Conservation (phyloP, 1,140 invertebrate genomes). For the Drosophila murphyi region DNA sequence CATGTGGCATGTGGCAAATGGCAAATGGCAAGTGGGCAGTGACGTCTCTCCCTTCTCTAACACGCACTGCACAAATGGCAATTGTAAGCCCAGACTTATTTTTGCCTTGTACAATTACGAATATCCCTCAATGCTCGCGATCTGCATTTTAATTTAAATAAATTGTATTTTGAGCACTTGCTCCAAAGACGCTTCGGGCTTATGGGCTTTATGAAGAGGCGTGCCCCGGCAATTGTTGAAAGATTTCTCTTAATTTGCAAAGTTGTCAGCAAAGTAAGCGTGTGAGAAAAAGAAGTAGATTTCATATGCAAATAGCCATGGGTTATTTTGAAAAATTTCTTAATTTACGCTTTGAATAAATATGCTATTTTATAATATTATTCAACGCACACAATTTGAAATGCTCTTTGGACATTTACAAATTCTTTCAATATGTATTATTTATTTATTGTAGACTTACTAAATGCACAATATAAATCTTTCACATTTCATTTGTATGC, state of each 20-base stretch:
- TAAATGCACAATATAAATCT: too few relatives aligned
- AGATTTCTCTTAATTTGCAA: constrained; percentile 65
- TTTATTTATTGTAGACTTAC: too few relatives aligned
- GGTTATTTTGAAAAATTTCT: neutral
- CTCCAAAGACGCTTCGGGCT: constrained; percentile 3
- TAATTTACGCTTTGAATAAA: too few relatives aligned
- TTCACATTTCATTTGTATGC: too few relatives aligned
- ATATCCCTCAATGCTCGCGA: constrained; percentile 25
- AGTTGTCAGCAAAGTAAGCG: constrained; percentile 35
- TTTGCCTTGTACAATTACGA: too few relatives aligned
- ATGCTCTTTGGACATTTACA: too few relatives aligned
- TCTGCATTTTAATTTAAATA: constrained; percentile 80
- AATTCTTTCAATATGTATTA: too few relatives aligned
- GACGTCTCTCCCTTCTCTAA: constrained; percentile 30
- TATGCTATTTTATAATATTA: too few relatives aligned
- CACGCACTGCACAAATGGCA: constrained; percentile 26
- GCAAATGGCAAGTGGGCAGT: constrained; percentile 41
- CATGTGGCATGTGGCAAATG: constrained; percentile 29
- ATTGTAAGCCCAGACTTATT: constrained; percentile 14
- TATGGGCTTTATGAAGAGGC: constrained; percentile 50
- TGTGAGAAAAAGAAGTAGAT: neutral
- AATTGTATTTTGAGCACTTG: constrained; percentile 44
- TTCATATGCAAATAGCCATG: neutral
- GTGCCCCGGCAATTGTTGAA: constrained; percentile 40
- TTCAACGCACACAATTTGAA: too few relatives aligned